phyloP scores from a whole-genome alignment of 2,797 vertebrate species.

The Kryptopterus vitreolus region DNA sequence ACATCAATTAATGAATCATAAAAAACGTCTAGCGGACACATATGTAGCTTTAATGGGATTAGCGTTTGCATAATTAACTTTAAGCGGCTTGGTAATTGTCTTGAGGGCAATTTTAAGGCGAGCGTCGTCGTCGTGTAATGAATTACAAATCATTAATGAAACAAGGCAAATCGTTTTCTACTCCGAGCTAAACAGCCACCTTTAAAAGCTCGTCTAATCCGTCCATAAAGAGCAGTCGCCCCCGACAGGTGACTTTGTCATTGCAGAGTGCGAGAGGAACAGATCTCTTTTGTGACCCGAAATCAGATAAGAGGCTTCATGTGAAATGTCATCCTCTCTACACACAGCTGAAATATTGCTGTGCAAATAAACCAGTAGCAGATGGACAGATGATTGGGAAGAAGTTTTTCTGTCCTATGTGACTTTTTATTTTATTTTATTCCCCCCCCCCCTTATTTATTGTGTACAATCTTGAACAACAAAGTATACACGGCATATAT shows the following conservation, averaged over 20 bases:
- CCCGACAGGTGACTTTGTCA: not conserved
- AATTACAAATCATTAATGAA: constrained; percentile 8
- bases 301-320: constrained; percentile 24
- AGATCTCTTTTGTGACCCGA: constrained; percentile 33
- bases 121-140: not conserved
- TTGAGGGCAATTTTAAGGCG: not conserved
- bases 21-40: not conserved
- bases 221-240: not conserved
- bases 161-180: not conserved
- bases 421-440: too few species aligned
- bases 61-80: not conserved
- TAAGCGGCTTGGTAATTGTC: not conserved
- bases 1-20: not conserved
- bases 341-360: constrained; percentile 18
- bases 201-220: not conserved
- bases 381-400: constrained; percentile 29
- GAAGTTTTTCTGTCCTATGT: constrained; percentile 11
- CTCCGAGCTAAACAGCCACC: not conserved
- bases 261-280: not conserved
- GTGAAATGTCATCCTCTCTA: constrained; percentile 17
- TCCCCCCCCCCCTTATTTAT: too few species aligned
- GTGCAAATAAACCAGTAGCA: constrained; percentile 30
- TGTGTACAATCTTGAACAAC: too few species aligned
- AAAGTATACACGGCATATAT: too few species aligned
- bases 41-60: not conserved